Base-by-base conservation (phyloP, 2,797 vertebrate species). In the Aplochiton taeniatus region DNA sequence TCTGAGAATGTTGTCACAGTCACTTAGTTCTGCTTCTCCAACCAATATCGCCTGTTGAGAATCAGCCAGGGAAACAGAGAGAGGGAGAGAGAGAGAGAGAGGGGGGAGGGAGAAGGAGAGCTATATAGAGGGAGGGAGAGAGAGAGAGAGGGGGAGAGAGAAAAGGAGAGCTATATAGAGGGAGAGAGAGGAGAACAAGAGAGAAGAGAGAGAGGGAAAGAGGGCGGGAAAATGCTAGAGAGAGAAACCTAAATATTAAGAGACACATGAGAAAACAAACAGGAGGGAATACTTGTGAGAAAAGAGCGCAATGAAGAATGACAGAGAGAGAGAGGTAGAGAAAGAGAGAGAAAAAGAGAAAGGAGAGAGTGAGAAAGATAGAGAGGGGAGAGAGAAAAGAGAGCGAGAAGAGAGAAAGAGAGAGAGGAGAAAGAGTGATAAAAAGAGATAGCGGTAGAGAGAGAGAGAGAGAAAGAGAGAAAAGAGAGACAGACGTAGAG, bases 1-100 rank as follows among this genome's bases (percentile, higher is more conserved):
- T 82, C 82, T 70, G 86, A 80, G 74, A 86, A 84, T 85, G 86
- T 88, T 86, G 86, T 89, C 87, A 87, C 81, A 83, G 82, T 73
- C 81, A 82, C 79, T 88, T 87, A 87, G 86, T 86, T 87, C 83
- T 86, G 76, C 83, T 73, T 82, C 79, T 82, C 75, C 85, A 70
- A 83, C 81, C 84, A 86, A 87, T 86, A 75, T 80, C 58, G 66
- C 65, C 75, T 76, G 85, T 86, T 83, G 78, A 85, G 79, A 60
- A 63, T 63, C 62, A 63, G 16, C 44, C 31, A 31, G 31, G 17
- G 31, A 63, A 43, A 54, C 20, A 41, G 49, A 18, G 61, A 60
- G 12, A 43, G 61, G 11, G 61, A 50, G 18, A 9, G 13, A 16
- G 41, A 19, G 45, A 54, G 19, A 9, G 43, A 55, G 52, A 19